Evolutionary conservation across 2,113 vertebrate genomes (phyloP).

Genomic region (Zosterops borbonicus): DNA sequence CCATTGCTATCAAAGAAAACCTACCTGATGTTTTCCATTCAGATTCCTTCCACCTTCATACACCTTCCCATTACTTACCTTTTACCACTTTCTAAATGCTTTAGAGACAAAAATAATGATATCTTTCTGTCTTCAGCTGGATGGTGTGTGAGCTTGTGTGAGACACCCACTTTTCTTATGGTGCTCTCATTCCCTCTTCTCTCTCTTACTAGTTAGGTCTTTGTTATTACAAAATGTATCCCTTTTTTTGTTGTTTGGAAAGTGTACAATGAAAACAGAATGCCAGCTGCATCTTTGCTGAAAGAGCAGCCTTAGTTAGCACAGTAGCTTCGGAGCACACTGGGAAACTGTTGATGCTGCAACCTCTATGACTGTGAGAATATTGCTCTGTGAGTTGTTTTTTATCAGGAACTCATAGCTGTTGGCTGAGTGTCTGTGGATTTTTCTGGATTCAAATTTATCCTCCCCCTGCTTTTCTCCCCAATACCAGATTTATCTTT

Average conservation of each 20-base stretch:
- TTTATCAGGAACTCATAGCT: conserved; percentile 69
- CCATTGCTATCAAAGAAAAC: neutral
- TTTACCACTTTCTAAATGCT: neutral
- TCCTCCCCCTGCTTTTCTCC: conserved; percentile 1
- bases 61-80: neutral
- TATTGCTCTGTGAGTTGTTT: conserved; percentile 61
- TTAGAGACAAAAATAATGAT: neutral
- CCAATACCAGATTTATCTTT: conserved; percentile 65
- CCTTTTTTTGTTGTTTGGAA: conserved; percentile 49
- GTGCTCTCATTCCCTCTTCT: neutral
- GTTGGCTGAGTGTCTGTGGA: conserved; percentile 68
- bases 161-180: conserved; percentile 6
- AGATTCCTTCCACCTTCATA: neutral
- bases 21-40: neutral
- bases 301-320: conserved; percentile 67
- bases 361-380: conserved; percentile 68
- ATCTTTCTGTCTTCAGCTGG: neutral
- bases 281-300: conserved; percentile 66
- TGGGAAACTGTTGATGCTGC: conserved; percentile 68
- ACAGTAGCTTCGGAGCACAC: conserved; percentile 53
- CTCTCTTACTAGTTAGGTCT: conserved; percentile 56
- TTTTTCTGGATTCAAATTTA: conserved; percentile 69
- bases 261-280: conserved; percentile 43
- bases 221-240: conserved; percentile 63
- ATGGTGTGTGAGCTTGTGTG: neutral